Evolutionary conservation across 64 coral and sea anemone species (phyloP), one percentile per base, ranked within the genome.

Genomic region (Montipora sp.): DNA sequence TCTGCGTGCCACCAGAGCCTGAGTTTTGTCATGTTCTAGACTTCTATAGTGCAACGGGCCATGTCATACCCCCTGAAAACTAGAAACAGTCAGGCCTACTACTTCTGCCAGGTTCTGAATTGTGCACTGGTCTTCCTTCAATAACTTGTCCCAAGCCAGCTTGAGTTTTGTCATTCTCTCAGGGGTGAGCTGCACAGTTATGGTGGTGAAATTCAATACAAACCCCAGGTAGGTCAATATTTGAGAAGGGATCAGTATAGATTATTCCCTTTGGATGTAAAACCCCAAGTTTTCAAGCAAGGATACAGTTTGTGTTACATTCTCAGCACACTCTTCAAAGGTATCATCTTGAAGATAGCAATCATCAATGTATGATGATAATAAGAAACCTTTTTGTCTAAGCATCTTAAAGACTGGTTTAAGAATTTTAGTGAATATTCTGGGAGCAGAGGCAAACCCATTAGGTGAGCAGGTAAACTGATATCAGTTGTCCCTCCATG

Each of bases 401-500:
- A 80, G 59, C 11, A 72, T 3, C 2, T 23, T 59, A 51, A 80
- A 80, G 19, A 90, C 88, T 12, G 76, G 76, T 59, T 90, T 90
- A 1, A 90, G 47, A 12, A 80, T 59, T 73, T 90, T 90, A 21
- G 77, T 90, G 22, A 90, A 90, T 8, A 71, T 74, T 61, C 77
- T 63, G 36, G 51, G 88, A 0, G 8, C 43, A 48, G 77, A 90
- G 21, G 88, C 76, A 10, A 90, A 44, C 6, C 88, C 88, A 80
- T 90, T 90, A 4, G 77, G 88, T 13, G 80, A 49, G 63, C 59
- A 90, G 43, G 88, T 90, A 80, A 68, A 90, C 72, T 80, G 88
- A 80, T 80, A 90, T 48, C 80, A 71, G 67, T 90, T 90, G 27
- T 73, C 24, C 51, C 60, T 79, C 88, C 77, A 90, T 70, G 57